Evolutionary conservation across 2,797 vertebrate species (phyloP).

Genomic region (Sarcoramphus papa): DNA sequence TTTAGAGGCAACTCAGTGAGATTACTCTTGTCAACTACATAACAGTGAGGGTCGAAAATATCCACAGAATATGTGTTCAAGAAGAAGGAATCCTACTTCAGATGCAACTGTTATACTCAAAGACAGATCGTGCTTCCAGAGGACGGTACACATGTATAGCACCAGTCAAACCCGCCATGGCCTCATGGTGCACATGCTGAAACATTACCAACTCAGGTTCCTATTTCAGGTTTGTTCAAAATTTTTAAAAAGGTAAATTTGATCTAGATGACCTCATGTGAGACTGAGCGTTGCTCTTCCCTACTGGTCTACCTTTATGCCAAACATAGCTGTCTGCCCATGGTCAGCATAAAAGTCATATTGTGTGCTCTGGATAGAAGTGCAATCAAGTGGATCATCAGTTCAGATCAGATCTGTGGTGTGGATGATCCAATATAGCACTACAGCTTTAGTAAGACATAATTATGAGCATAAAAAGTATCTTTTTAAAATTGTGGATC

Average conservation of each 20-base stretch:
- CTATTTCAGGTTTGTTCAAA: background rate
- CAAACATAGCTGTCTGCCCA: background rate
- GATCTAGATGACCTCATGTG: background rate
- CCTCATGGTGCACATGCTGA: background rate
- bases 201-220: rapidly evolving
- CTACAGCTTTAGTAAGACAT: background rate
- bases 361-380: background rate
- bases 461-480: background rate
- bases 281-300: background rate
- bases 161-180: rapidly evolving
- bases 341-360: background rate
- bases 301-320: background rate
- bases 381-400: background rate
- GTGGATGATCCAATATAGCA: background rate
- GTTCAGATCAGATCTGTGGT: background rate
- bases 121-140: background rate
- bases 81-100: background rate
- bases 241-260: background rate
- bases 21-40: background rate
- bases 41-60: background rate
- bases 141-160: rapidly evolving
- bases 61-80: background rate
- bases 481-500: background rate
- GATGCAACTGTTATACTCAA: background rate
- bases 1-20: background rate